These are phyloP conservation scores for Oscarella lobularis DNA, from an alignment of 37 sponge, comb jelly and placozoan genomes.

Conservation along the genomic window DNA sequence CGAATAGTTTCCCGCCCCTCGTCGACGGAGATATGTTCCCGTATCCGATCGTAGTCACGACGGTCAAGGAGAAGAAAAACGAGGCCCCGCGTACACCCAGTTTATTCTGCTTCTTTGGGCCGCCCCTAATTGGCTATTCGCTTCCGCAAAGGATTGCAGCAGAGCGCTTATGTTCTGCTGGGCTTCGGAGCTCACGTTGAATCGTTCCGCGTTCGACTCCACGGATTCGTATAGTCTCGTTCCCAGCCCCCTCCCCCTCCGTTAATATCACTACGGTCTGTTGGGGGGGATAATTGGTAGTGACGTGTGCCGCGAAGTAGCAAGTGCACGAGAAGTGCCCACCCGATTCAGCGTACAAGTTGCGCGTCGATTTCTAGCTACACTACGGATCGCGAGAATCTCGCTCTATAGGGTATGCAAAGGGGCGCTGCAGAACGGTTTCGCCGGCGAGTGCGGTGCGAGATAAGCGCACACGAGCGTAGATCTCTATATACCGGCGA, in stretches of 20 bases:
- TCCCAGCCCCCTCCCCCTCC: too few species aligned
- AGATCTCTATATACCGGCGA: too few species aligned
- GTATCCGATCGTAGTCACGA: slow-evolving; percentile 68
- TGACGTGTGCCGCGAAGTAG: slow-evolving; percentile 18
- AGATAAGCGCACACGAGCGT: too few species aligned
- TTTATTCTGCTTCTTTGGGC: not conserved
- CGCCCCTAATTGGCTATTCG: not conserved
- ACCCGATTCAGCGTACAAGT: too few species aligned
- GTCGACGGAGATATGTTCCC: slow-evolving; percentile 62
- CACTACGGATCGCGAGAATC: too few species aligned
- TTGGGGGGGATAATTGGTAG: too few species aligned
- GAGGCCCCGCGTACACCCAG: slow-evolving; percentile 33
- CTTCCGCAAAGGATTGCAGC: not conserved
- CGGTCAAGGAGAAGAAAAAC: slow-evolving; percentile 27
- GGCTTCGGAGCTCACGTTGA: not conserved
- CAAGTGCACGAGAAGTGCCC: not conserved
- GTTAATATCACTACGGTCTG: too few species aligned
- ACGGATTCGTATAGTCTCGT: too few species aligned
- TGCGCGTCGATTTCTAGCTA: too few species aligned
- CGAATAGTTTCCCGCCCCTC: slow-evolving; percentile 27
- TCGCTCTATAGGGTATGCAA: too few species aligned
- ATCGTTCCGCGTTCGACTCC: not conserved
- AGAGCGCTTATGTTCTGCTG: not conserved
- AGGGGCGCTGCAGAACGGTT: too few species aligned
- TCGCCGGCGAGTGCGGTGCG: too few species aligned